phyloP scores from a whole-genome alignment of 2,797 vertebrate species.

The Sciaenops ocellatus region DNA sequence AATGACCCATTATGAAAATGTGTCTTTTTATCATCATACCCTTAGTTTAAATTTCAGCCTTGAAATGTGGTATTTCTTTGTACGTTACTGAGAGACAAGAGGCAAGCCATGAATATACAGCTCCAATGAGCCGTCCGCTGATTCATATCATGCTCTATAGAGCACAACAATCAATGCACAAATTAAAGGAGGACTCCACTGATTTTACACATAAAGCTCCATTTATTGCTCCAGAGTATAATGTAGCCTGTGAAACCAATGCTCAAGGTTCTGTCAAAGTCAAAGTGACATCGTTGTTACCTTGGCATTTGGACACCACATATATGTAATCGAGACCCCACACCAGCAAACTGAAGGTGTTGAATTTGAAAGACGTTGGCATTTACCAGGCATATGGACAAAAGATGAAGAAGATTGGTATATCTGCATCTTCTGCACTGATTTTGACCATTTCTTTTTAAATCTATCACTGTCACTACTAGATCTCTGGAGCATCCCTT shows the following conservation, averaged over 20 bases:
- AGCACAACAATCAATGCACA: background rate
- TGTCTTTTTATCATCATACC: background rate
- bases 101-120: background rate
- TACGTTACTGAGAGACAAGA: background rate
- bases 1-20: slow-evolving; percentile 7
- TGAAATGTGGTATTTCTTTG: background rate
- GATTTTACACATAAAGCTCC: background rate
- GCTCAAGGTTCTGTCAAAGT: too few species aligned
- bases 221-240: background rate
- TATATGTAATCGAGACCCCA: background rate
- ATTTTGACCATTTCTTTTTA: background rate
- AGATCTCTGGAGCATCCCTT: background rate
- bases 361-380: background rate
- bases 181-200: background rate
- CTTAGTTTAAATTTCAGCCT: background rate
- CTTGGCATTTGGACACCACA: background rate
- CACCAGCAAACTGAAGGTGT: background rate
- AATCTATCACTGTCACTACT: background rate
- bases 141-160: too few species aligned
- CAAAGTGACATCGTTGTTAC: too few species aligned
- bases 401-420: background rate
- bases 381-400: background rate
- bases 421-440: background rate
- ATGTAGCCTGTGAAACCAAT: too few species aligned
- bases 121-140: background rate